Base-by-base conservation (phyloP, 2,113 vertebrate species). In the Salminus brasiliensis region DNA sequence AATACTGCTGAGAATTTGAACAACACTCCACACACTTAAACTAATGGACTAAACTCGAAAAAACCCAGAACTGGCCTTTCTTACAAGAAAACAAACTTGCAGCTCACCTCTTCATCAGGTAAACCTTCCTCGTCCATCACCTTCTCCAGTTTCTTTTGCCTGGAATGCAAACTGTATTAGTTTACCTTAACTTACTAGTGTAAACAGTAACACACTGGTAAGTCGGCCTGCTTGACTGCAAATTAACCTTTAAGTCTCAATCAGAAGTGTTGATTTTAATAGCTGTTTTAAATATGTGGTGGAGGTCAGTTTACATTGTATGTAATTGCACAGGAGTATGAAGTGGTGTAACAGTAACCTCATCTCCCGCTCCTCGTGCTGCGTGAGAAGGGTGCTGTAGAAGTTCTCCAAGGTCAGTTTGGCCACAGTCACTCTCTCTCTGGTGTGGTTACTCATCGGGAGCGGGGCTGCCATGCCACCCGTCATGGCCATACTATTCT, bases 401-500 rank as follows among this genome's bases (percentile, higher is more conserved):
- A 99, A 99, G 90, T 98, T 99, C 89, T 99, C 97, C 92, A 99
- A 83, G 0, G 97, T 99, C 68, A 99, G 95, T 89, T 99, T 99
- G 93, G 98, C 97, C 87, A 99, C 97, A 0, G 98, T 99, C 85
- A 98, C 98, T 86, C 97, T 92, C 91, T 99, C 98, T 23, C 97
- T 94, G 80, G 97, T 99, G 91, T 99, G 97, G 93, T 96, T 98
- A 92, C 97, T 99, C 97, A 99, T 99, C 83, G 97, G 96, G 88
- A 97, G 95, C 89, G 95, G 89, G 72, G 95, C 88, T 85, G 95
- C 89, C 67, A 94, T 95, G 90, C 94, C 96, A 85, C 96, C 97
- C 72, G 96, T 97, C 97, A 98, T 95, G 86, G 98, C 97, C 96
- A 97, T 94, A 90, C 95, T 94, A 90, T 96, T 92, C 89, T 95